Evolutionary conservation across 2,888 invertebrate genomes (phyloP).

Genomic region (Diploptera punctata): DNA sequence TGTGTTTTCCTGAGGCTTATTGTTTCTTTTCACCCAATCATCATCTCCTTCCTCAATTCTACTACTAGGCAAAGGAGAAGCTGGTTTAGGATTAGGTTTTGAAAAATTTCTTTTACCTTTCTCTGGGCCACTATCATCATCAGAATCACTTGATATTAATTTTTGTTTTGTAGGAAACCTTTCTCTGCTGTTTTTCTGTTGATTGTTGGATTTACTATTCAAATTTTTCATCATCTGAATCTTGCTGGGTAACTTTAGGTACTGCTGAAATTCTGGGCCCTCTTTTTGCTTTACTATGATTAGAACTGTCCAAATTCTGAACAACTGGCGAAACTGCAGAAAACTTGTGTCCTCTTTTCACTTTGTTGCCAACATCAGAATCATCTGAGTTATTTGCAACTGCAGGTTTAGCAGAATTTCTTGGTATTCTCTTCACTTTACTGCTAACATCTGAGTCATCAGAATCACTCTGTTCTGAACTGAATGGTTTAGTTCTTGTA

Average conservation of each 20-base stretch:
- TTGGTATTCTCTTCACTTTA: not conserved
- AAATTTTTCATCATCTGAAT: not conserved
- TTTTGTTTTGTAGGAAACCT: not conserved
- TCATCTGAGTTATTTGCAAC: no score
- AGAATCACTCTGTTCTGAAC: not conserved
- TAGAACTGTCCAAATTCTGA: no score
- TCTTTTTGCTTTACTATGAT: no score
- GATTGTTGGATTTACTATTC: not conserved
- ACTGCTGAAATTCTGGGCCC: no score
- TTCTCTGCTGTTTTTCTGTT: not conserved
- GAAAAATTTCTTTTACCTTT: not conserved
- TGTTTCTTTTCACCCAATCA: conserved; percentile 4
- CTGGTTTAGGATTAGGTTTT: not conserved
- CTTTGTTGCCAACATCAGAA: not conserved
- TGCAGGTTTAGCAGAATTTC: not conserved
- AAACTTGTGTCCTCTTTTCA: no score
- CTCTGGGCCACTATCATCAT: conserved; percentile 3
- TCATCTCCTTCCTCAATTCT: conserved; percentile 19
- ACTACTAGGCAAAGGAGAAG: not conserved
- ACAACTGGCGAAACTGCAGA: no score
- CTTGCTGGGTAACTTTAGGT: not conserved
- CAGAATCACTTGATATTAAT: not conserved
- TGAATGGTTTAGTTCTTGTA: not conserved
- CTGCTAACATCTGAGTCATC: conserved; percentile 12
- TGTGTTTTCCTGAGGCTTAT: not conserved